Conservation (phyloP, 2,888 invertebrate genomes). For the Liodrosophila aerea region DNA sequence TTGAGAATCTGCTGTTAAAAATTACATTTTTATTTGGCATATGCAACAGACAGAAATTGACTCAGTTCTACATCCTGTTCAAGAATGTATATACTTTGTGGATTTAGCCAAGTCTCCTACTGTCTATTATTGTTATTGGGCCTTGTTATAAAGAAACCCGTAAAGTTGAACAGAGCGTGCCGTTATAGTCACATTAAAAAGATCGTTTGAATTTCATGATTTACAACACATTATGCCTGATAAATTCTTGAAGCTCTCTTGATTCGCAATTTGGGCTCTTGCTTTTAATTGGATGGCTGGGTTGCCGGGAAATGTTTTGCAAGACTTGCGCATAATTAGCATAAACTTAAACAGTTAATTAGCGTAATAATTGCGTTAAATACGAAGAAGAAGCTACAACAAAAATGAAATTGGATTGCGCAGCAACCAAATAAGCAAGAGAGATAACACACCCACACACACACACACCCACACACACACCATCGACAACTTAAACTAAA, state of each 20-base stretch:
- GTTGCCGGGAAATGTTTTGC: slow-evolving; percentile 36
- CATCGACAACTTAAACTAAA: slow-evolving; percentile 47
- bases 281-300: slow-evolving; percentile 45
- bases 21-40: too few species aligned
- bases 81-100: too few species aligned
- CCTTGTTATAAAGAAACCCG: too few species aligned
- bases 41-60: too few species aligned
- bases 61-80: too few species aligned
- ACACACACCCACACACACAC: slow-evolving; percentile 12
- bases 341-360: slow-evolving; percentile 74
- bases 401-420: slow-evolving; percentile 40
- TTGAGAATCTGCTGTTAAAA: too few species aligned
- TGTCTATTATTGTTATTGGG: too few species aligned
- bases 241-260: slow-evolving; percentile 5
- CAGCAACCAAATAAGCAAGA: slow-evolving; percentile 3
- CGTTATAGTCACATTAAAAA: too few species aligned
- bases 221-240: slow-evolving; percentile 29
- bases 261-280: slow-evolving; percentile 8
- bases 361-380: slow-evolving; percentile 72
- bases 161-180: too few species aligned
- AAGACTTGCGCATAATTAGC: slow-evolving; percentile 60
- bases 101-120: too few species aligned
- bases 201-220: neutral
- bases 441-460: slow-evolving; percentile 9
- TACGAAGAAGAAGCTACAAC: slow-evolving; percentile 28